Evolutionary conservation across 2,797 vertebrate species (phyloP), one percentile per base, ranked within the genome.

Genomic region (Leptodactylus fallax): DNA sequence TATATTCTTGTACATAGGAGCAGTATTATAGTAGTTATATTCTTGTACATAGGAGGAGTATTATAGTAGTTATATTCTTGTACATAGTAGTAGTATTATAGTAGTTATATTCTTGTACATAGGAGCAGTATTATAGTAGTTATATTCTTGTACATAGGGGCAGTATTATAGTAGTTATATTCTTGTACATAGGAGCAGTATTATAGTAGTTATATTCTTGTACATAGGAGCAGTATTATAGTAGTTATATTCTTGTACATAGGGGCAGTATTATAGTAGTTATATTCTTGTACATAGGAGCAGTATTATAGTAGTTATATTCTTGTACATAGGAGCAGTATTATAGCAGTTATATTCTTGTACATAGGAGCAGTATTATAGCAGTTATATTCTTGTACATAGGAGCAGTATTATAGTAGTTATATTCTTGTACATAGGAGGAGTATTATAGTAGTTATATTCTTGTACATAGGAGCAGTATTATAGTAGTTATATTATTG

Each of bases 241-340:
- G 63, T 65, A 65, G 63, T 23, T 25, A 65, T 65, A 65, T 65
- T 65, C 63, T 65, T 23, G 63, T 65, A 65, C 23, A 65, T 65
- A 25, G 63, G n/a, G n/a, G 61, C 10, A 65, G 63, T 65, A 65
- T 65, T 65, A 65, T 65, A 65, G 63, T 65, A 65, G 61, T 65
- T 65, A 65, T 65, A 65, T 65, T 65, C 61, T 65, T 65, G 61
- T 65, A 65, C n/a, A 65, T 65, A 23, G 58, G n/a, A 8, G 61
- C 63, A 65, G 63, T 65, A 65, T 65, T 65, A 65, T 65, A 65
- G 63, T 65, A 36, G 65, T 69, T 69, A 69, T 36, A 69, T 69
- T 69, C 63, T 69, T 69, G 65, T 27, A 69, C 65, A 69, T 69
- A 27, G 65, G 65, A 16, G 65, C 23, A 36, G 65, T 27, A 27